Evolutionary conservation across 2,113 vertebrate genomes (phyloP).

Genomic region (Pygoscelis antarcticus): DNA sequence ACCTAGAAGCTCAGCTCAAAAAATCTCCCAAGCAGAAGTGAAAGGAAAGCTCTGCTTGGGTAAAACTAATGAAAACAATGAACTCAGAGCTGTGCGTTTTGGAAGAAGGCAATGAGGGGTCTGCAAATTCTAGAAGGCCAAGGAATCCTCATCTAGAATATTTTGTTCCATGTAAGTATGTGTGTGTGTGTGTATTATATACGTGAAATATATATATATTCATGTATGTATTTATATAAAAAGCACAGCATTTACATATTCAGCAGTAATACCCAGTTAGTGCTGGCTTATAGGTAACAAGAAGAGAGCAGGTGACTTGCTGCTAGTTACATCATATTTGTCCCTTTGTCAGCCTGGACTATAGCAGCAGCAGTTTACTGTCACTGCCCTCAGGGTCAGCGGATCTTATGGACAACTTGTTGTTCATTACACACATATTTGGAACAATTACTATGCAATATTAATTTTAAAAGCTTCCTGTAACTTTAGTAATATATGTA

Average conservation of each 20-base stretch:
- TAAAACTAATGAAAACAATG: background rate
- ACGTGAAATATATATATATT: fast-evolving
- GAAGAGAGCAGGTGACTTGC: background rate
- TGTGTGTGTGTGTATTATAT: background rate
- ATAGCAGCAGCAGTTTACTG: background rate
- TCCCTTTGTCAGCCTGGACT: background rate
- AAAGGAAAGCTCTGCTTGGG: background rate
- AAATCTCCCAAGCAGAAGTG: background rate
- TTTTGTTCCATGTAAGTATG: background rate
- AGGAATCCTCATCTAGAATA: background rate
- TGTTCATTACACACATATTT: background rate
- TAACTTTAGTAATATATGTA: background rate
- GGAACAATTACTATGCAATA: background rate
- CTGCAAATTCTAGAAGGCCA: background rate
- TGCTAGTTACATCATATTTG: background rate
- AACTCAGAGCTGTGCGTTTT: background rate
- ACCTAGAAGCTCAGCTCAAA: background rate
- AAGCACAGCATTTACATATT: background rate
- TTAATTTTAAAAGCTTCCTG: background rate
- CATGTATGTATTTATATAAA: background rate
- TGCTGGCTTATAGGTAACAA: background rate
- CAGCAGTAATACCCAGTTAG: background rate
- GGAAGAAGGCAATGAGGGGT: background rate
- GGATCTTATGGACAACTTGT: background rate
- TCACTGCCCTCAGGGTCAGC: background rate